phyloP scores from a whole-genome alignment of 2,113 vertebrate species.

The Sminthopsis crassicaudata region DNA sequence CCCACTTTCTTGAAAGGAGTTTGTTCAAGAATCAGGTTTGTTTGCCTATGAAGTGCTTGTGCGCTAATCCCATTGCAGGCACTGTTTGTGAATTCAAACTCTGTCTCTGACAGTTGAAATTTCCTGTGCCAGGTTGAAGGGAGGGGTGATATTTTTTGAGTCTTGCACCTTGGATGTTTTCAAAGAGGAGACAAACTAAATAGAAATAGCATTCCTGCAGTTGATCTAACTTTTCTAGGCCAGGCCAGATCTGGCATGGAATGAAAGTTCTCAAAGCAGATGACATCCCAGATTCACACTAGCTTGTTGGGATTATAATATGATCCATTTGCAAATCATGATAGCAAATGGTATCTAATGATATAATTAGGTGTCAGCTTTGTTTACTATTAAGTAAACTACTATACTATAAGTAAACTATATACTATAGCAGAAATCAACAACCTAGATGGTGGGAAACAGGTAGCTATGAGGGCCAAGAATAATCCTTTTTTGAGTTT shows the following conservation, averaged over 20 bases:
- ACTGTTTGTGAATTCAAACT: slow-evolving; percentile 45
- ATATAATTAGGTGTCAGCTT: slow-evolving; percentile 34
- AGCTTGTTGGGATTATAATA: slow-evolving; percentile 60
- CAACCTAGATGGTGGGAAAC: neutral
- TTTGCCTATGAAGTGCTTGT: neutral
- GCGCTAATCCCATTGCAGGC: slow-evolving; percentile 36
- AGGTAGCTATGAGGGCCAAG: neutral
- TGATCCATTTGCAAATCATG: slow-evolving; percentile 60
- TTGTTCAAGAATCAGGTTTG: neutral
- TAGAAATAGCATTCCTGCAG: slow-evolving; percentile 43
- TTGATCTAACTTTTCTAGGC: slow-evolving; percentile 57
- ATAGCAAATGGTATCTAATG: slow-evolving; percentile 41
- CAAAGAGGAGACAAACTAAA: slow-evolving; percentile 46
- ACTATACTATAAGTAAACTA: no score
- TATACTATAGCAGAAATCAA: slow-evolving; percentile 33
- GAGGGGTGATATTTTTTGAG: slow-evolving; percentile 57
- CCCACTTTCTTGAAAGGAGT: slow-evolving; percentile 32
- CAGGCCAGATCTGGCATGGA: slow-evolving; percentile 61
- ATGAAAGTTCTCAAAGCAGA: slow-evolving; percentile 39
- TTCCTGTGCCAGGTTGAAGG: slow-evolving; percentile 57
- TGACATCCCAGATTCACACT: slow-evolving; percentile 60
- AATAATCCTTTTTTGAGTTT: slow-evolving; percentile 9
- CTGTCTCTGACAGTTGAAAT: slow-evolving; percentile 46
- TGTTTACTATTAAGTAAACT: no score
- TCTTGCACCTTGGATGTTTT: slow-evolving; percentile 68